phyloP scores from a whole-genome alignment of 1,140 invertebrate species.

The Lamellibrachia luymesi region DNA sequence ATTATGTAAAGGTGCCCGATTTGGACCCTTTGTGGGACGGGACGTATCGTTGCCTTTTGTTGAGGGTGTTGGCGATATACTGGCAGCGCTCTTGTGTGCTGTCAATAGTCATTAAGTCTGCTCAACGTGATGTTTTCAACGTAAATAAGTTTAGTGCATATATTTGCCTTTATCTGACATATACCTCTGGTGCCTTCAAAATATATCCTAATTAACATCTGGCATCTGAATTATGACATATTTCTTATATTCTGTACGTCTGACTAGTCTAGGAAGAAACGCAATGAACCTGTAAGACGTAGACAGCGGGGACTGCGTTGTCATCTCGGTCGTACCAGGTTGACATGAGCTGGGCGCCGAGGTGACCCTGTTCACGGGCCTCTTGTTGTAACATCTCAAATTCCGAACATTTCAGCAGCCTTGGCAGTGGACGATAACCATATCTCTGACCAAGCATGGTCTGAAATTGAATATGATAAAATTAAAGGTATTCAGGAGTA shows the following conservation, averaged over 20 bases:
- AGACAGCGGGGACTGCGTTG: slow-evolving; percentile 84
- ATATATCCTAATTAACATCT: background rate
- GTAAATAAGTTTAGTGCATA: background rate
- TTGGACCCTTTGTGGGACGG: too few relatives aligned
- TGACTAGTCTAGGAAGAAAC: background rate
- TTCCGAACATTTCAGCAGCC: slow-evolving; percentile 35
- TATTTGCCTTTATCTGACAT: background rate
- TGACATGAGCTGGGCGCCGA: slow-evolving; percentile 77
- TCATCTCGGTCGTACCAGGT: slow-evolving; percentile 94
- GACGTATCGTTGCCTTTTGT: too few relatives aligned
- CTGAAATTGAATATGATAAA: slow-evolving; percentile 29
- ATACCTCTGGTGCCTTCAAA: background rate
- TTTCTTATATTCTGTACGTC: background rate
- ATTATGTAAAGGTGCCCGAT: too few relatives aligned
- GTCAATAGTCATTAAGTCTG: background rate
- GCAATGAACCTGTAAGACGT: slow-evolving; percentile 71
- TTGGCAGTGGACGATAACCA: slow-evolving; percentile 46
- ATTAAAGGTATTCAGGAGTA: too few relatives aligned
- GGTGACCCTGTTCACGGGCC: slow-evolving; percentile 22
- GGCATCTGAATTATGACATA: background rate
- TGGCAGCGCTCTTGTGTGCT: too few relatives aligned
- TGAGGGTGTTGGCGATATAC: background rate
- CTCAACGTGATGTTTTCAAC: slow-evolving; percentile 6
- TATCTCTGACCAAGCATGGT: slow-evolving; percentile 47
- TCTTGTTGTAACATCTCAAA: slow-evolving; percentile 37